Conservation (phyloP, 2,797 vertebrate species). For the Megalops cyprinoides region DNA sequence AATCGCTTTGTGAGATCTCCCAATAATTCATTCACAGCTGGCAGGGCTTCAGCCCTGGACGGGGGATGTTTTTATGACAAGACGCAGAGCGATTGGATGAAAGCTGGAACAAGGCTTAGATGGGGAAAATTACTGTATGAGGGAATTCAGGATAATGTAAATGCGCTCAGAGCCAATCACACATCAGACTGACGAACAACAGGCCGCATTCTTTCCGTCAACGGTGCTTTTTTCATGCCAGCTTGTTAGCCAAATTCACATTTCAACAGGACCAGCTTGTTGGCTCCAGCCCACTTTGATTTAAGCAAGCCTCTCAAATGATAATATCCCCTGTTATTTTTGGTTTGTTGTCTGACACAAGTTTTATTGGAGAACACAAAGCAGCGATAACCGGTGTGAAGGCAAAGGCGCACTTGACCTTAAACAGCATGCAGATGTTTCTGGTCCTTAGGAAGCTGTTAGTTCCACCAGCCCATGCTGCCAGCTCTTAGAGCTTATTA, state of each 20-base stretch:
- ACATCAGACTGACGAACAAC: not conserved
- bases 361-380: constrained; percentile 10
- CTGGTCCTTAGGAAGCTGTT: constrained; percentile 33
- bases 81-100: constrained; percentile 22
- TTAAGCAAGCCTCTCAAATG: not conserved
- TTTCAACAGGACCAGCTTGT: not conserved
- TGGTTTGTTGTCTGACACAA: not conserved
- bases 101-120: constrained; percentile 9
- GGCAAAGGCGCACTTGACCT: constrained; percentile 13
- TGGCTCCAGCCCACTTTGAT: not conserved
- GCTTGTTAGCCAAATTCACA: not conserved
- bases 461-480: constrained; percentile 32
- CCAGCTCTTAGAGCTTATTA: constrained; percentile 41
- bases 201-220: constrained; percentile 11
- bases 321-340: not conserved
- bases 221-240: not conserved
- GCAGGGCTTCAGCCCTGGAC: constrained; percentile 30
- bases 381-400: constrained; percentile 17
- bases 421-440: constrained; percentile 38
- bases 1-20: constrained; percentile 50
- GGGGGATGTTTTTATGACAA: constrained; percentile 36
- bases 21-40: constrained; percentile 58
- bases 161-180: not conserved
- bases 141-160: not conserved
- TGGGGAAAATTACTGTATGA: not conserved